These are phyloP conservation scores for Otolemur garnettii DNA, from an alignment of 2,113 vertebrate species.

Conservation along the genomic window DNA sequence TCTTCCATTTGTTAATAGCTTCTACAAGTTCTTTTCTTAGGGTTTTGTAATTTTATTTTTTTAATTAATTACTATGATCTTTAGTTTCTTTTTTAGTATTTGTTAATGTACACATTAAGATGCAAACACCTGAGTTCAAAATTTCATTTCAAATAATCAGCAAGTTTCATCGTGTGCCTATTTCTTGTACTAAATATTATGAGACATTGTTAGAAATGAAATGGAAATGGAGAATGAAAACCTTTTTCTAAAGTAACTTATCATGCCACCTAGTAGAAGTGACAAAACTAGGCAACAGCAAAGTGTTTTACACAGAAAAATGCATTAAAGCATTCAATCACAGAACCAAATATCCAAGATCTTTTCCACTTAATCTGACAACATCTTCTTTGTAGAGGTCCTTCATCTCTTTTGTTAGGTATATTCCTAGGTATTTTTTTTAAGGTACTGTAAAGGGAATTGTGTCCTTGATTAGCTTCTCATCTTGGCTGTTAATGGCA, in stretches of 20 bases:
- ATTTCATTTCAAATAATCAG: neutral
- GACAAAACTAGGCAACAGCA: neutral
- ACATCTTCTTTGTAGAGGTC: neutral
- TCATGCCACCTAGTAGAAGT: neutral
- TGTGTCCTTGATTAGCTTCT: too few species aligned
- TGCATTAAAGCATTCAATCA: neutral
- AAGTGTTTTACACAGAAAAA: neutral
- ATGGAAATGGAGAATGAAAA: neutral
- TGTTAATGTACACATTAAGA: too few species aligned
- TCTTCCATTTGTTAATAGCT: too few species aligned
- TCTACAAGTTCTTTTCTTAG: too few species aligned
- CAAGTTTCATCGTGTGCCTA: neutral
- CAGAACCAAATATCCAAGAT: neutral
- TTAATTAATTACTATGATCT: too few species aligned
- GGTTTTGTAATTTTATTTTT: too few species aligned
- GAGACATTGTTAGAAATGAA: neutral
- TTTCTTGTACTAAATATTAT: neutral
- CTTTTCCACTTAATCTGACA: neutral
- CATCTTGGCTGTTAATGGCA: too few species aligned
- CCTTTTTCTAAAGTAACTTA: neutral
- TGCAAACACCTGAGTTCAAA: conserved; percentile 18
- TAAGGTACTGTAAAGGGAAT: too few species aligned
- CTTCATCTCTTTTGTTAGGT: too few species aligned
- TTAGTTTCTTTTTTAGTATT: too few species aligned
- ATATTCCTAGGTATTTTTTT: too few species aligned